Evolutionary conservation across 2,113 vertebrate genomes (phyloP).

Genomic region (Calidris pygmaea): DNA sequence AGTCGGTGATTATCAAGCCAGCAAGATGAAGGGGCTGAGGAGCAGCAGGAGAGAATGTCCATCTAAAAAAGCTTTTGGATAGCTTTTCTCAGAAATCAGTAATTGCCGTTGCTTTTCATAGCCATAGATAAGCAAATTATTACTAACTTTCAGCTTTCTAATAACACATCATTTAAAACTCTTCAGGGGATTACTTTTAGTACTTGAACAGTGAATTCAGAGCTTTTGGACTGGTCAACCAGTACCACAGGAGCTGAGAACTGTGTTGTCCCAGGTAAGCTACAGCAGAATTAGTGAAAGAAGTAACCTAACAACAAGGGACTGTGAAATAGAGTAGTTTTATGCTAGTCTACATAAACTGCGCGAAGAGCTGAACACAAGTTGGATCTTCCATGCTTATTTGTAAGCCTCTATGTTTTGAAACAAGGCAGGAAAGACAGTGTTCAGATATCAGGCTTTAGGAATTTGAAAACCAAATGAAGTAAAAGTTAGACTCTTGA

Average conservation of each 20-base stretch:
- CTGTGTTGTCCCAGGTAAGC: background rate
- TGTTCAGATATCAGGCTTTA: background rate
- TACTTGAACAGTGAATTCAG: background rate
- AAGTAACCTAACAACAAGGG: background rate
- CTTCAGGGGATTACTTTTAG: background rate
- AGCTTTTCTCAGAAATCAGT: background rate
- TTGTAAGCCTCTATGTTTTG: background rate
- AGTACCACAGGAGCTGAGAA: background rate
- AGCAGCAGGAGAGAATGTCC: background rate
- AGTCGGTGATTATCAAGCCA: background rate
- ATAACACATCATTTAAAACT: background rate
- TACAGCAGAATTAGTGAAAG: background rate
- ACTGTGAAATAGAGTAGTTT: background rate
- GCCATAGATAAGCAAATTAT: background rate
- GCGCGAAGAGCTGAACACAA: background rate
- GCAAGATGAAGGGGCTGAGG: background rate
- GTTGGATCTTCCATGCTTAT: background rate
- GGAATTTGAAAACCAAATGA: background rate
- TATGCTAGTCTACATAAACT: background rate
- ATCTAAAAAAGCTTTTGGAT: background rate
- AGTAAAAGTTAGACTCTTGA: background rate
- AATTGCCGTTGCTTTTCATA: background rate
- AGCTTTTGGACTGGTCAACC: background rate
- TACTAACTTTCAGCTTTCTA: background rate
- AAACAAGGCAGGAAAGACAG: background rate